Conservation (phyloP, 2,888 invertebrate species). For the Beris chalybata region DNA sequence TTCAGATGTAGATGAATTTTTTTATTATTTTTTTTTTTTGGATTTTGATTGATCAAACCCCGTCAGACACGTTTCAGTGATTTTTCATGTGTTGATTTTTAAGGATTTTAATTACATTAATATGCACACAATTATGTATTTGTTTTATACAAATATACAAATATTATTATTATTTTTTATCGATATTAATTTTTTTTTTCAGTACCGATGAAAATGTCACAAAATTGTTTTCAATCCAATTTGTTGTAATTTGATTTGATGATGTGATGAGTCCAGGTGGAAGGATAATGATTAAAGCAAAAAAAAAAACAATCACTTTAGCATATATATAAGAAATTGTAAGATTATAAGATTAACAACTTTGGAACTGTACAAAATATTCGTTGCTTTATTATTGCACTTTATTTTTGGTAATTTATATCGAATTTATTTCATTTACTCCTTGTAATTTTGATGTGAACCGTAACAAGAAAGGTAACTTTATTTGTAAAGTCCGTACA, state of each 20-base stretch:
- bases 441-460: too few relatives aligned
- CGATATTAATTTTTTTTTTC: constrained; percentile 3
- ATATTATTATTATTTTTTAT: constrained; percentile 2
- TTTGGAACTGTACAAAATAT: constrained; percentile 35
- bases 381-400: constrained; percentile 24
- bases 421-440: too few relatives aligned
- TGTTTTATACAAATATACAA: constrained; percentile 7
- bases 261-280: constrained; percentile 11
- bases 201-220: neutral
- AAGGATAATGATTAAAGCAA: neutral
- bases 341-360: constrained; percentile 4
- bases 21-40: constrained; percentile 24
- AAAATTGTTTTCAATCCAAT: constrained; percentile 1
- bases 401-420: neutral
- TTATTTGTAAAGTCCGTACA: too few relatives aligned
- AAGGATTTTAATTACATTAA: constrained; percentile 22
- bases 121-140: neutral
- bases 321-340: constrained; percentile 6
- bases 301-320: constrained; percentile 27
- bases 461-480: too few relatives aligned
- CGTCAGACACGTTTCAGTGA: constrained; percentile 11
- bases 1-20: constrained; percentile 20
- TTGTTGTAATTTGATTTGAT: neutral
- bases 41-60: constrained; percentile 37
- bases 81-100: constrained; percentile 26